Base-by-base conservation (phyloP, 1,140 invertebrate genomes). In the Nomia melanderi region DNA sequence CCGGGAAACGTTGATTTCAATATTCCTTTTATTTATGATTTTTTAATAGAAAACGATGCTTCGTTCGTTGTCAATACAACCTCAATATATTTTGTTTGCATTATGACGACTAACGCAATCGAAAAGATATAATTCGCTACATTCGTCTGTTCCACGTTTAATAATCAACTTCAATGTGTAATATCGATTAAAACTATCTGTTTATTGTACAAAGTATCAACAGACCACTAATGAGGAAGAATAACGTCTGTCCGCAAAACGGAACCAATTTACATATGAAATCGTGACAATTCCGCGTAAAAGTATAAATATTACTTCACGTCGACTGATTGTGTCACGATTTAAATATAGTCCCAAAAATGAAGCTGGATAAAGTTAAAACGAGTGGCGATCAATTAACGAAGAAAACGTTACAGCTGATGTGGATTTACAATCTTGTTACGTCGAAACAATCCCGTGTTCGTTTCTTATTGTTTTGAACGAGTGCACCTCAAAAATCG, bases 31-130 rank as follows among this genome's bases (percentile, higher is more conserved):
- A 77, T 64, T 82, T 31, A 6, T 59, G 1, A 20, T 29, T 63
- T 72, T 62, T 70, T 62, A 1, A 75, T 81, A 81, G 50, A 81
- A 82, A 82, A 82, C 62, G 50, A 63, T 67, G 5, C 20, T n/a
- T 63, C 8, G 27, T 60, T 70, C 20, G n/a, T 77, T 25, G 4
- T 47, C 60, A n/a, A 63, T 36, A 63, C 20, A 67, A 65, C 33
- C 4, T 29, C 44, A 50, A 36, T 25, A 53, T 60, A 50, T 5
- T 47, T 29, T 25, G 20, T 20, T 65, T 20, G 12, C 50, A 44
- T 62, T 20, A 23, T 25, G 12, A 44, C 25, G n/a, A 14, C 12
- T 74, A 33, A 74, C 25, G 31, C 56, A 57, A 57, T 73, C 20
- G 23, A 44, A 31, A 47, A 27, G 41, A 47, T 8, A 66, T 57